Evolutionary conservation across 2,888 invertebrate species (phyloP).

Genomic region (Cheilosia grossa): DNA sequence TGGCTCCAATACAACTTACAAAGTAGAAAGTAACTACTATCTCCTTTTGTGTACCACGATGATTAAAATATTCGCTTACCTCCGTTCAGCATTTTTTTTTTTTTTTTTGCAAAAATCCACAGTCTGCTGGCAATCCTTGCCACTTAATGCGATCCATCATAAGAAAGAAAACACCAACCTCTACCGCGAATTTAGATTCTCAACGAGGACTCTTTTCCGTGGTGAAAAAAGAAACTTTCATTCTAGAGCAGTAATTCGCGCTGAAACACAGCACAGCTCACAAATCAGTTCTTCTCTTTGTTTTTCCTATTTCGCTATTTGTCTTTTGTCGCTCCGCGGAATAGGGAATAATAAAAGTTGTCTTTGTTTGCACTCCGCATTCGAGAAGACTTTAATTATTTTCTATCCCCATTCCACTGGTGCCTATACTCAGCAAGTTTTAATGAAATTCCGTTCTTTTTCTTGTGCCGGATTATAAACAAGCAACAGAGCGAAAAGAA

Average conservation of each 20-base stretch:
- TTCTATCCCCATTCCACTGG: neutral
- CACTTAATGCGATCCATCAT: too few relatives aligned
- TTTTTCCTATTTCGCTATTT: conserved; percentile 17
- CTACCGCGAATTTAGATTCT: conserved; percentile 16
- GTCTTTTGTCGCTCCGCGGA: conserved; percentile 8
- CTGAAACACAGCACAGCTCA: conserved; percentile 19
- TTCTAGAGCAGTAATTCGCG: conserved; percentile 2
- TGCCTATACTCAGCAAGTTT: conserved; percentile 25
- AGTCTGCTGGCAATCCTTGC: too few relatives aligned
- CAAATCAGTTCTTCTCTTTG: conserved; percentile 2
- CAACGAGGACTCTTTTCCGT: conserved; percentile 8
- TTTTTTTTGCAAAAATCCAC: too few relatives aligned
- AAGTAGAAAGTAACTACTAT: neutral
- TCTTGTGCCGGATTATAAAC: conserved; percentile 27
- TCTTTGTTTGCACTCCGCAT: conserved; percentile 17
- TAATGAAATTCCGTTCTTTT: conserved; percentile 48
- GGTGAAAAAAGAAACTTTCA: too few relatives aligned
- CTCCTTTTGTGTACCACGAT: neutral
- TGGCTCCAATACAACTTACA: neutral
- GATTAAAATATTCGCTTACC: too few relatives aligned
- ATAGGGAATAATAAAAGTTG: conserved; percentile 2
- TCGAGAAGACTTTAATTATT: neutral
- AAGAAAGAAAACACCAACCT: neutral
- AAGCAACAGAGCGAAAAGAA: neutral
- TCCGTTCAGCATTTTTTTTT: too few relatives aligned